Base-by-base conservation (phyloP, 2,797 vertebrate genomes). In the Betta splendens region DNA sequence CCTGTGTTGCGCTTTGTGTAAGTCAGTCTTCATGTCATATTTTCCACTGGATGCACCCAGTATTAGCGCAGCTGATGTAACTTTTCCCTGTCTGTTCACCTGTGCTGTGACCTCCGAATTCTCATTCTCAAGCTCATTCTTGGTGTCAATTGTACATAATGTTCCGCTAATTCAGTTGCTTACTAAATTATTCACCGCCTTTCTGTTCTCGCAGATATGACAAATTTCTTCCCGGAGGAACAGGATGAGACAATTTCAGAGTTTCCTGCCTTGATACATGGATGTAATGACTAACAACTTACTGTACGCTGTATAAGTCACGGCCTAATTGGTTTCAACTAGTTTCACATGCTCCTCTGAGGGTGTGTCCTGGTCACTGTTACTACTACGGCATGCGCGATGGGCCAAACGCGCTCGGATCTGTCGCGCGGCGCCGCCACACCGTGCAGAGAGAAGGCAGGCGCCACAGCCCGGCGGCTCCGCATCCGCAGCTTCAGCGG, bases 321-420 rank as follows among this genome's bases (percentile, higher is more conserved):
- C 15, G 2, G 12, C 17, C n/a, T 10, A 15, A 38, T 42, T 57
- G 42, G 22, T 44, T 49, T 72, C 18, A 48, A 17, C 3, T n/a
- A 2, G 13, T 70, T 56, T 44, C 21, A 64, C 56, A 53, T 32
- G 44, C 47, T 7, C 43, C 42, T 23, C 21, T 36, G 78, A 89
- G 79, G 79, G 88, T 85, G 89, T 87, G 87, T 78, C 71, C 56
- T 73, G 53, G 8, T 37, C 39, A 22, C 37, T 42, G 52, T 53
- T 83, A 86, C 69, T 77, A 81, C 71, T 91, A 91, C 89, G 89
- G 90, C 45, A 69, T 60, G 80, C 83, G 59, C 69, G 63, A 92
- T 92, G 92, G 92, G 91, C 67, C 92, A 93, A 88, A 87, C 81
- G 21, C 53, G 74, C 52, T 91, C 85, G 40, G 55, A 48, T 64